These are phyloP conservation scores for Lordiphosa clarofinis DNA, from an alignment of 1,140 invertebrate genomes.

Conservation along the genomic window DNA sequence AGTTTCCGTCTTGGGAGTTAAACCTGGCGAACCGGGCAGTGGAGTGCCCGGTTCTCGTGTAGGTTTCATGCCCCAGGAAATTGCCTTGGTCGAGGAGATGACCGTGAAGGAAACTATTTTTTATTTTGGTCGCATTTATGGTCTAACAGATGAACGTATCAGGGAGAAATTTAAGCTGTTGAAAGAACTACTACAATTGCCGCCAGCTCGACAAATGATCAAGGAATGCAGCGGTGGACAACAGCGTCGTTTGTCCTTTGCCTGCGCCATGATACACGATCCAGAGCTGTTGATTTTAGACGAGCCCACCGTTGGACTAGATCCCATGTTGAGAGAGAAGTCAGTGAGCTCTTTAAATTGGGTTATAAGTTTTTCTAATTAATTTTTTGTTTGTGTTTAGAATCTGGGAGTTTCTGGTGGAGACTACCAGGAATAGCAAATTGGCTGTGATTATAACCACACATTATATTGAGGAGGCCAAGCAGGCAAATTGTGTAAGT, in stretches of 20 bases:
- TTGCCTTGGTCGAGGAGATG: slow-evolving; percentile 92
- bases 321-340: slow-evolving; percentile 93
- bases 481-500: slow-evolving; percentile 89
- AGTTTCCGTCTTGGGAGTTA: slow-evolving; percentile 88
- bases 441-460: slow-evolving; percentile 94
- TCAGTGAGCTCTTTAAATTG: slow-evolving; percentile 57
- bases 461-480: slow-evolving; percentile 96
- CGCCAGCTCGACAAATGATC: slow-evolving; percentile 83
- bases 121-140: slow-evolving; percentile 94
- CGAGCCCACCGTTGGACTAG: slow-evolving; percentile 95
- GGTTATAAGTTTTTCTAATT: not conserved
- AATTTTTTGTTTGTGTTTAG: slow-evolving; percentile 80
- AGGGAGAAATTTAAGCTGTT: slow-evolving; percentile 85
- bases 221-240: slow-evolving; percentile 92
- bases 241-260: slow-evolving; percentile 92
- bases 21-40: slow-evolving; percentile 86
- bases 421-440: slow-evolving; percentile 85
- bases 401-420: slow-evolving; percentile 93
- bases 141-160: slow-evolving; percentile 85
- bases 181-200: slow-evolving; percentile 86
- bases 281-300: slow-evolving; percentile 94
- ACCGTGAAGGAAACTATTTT: slow-evolving; percentile 90
- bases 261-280: slow-evolving; percentile 91
- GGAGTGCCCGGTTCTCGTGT: slow-evolving; percentile 89
- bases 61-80: slow-evolving; percentile 94